A percentile compares a stretch with the other conserved stretches of the same genome.
Conservation (phyloP, 1,140 invertebrate genomes). For the Cecropterus lyciades region DNA sequence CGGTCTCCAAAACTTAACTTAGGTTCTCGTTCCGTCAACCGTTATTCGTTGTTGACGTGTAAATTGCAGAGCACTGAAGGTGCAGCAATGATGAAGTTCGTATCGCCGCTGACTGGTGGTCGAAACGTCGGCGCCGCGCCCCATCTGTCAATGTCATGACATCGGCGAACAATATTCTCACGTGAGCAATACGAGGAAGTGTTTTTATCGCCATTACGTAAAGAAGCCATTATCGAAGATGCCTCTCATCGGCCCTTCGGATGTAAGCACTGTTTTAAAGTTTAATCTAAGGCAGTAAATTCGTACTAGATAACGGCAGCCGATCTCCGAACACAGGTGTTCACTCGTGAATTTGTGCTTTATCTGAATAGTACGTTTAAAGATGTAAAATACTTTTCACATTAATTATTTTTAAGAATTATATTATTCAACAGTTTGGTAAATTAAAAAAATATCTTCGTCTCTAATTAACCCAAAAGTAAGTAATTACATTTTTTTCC, state of each 20-base stretch:
- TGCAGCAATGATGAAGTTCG: slow-evolving; percentile 33
- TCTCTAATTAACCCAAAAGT: no score
- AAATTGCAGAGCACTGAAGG: slow-evolving; percentile 45
- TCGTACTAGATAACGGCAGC: slow-evolving; percentile 69
- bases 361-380: slow-evolving; percentile 49
- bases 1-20: no score
- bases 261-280: slow-evolving; percentile 60
- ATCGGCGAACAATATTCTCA: slow-evolving; percentile 61
- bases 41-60: slow-evolving; percentile 39
- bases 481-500: background rate
- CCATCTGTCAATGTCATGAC: slow-evolving; percentile 72
- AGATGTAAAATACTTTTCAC: slow-evolving; percentile 35
- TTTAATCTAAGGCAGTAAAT: slow-evolving; percentile 75
- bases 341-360: slow-evolving; percentile 61
- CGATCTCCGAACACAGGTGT: slow-evolving; percentile 61
- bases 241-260: slow-evolving; percentile 52
- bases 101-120: slow-evolving; percentile 23
- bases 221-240: slow-evolving; percentile 72
- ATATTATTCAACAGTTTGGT: no score
- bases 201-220: slow-evolving; percentile 74
- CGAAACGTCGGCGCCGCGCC: slow-evolving; percentile 36
- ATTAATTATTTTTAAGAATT: background rate
- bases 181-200: slow-evolving; percentile 69
- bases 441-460: no score
- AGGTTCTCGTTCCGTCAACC: background rate